A percentile compares a stretch with the other conserved stretches of the same genome.
Evolutionary conservation across 1,140 invertebrate species (phyloP).

Genomic region (Listronotus bonariensis): DNA sequence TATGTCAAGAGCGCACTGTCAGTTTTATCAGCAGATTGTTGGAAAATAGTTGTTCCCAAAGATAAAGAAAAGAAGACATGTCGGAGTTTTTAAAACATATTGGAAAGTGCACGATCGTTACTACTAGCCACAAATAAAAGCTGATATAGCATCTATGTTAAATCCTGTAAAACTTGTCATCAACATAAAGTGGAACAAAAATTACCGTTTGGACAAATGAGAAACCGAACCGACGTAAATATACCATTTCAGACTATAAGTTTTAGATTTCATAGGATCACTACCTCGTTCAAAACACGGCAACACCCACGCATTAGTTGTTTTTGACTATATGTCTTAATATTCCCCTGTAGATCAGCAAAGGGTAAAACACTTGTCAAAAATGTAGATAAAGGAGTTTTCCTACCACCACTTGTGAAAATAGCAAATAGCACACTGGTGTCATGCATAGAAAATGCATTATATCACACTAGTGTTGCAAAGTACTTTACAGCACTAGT

Average conservation of each 20-base stretch:
- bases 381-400: conserved; percentile 34
- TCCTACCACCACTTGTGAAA: too few species aligned
- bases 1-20: neutral
- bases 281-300: conserved; percentile 41
- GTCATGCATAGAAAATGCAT: too few species aligned
- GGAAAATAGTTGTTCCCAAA: conserved; percentile 6
- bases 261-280: conserved; percentile 48
- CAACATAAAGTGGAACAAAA: conserved; percentile 39
- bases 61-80: conserved; percentile 1
- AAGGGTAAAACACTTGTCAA: conserved; percentile 17
- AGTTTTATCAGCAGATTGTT: neutral
- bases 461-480: too few species aligned
- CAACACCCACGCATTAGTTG: conserved; percentile 47
- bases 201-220: conserved; percentile 42
- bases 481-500: too few species aligned
- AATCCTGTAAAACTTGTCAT: conserved; percentile 43
- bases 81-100: conserved; percentile 11
- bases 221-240: conserved; percentile 16
- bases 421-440: too few species aligned
- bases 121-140: conserved; percentile 28
- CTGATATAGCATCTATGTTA: conserved; percentile 30
- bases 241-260: conserved; percentile 45
- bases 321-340: conserved; percentile 43
- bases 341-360: conserved; percentile 24
- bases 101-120: conserved; percentile 13